A percentile compares a stretch with the other conserved stretches of the same genome.
These are phyloP conservation scores for Sthenelais limicola DNA, from an alignment of 2,888 invertebrate species.

Conservation along the genomic window DNA sequence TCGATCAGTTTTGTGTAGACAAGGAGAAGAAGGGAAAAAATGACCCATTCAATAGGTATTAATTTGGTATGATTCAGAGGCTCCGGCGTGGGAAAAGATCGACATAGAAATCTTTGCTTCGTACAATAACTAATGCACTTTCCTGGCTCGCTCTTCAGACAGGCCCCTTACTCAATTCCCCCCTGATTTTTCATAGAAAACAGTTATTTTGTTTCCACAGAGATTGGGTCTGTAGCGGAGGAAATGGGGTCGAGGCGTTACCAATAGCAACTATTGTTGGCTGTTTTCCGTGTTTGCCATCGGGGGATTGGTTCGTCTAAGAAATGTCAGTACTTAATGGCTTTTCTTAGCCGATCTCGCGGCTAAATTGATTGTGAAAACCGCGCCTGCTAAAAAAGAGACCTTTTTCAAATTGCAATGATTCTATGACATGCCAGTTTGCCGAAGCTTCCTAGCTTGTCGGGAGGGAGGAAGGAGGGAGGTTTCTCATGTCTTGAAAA, in stretches of 20 bases:
- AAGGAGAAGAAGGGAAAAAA: conserved; percentile 16
- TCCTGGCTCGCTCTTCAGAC: neutral
- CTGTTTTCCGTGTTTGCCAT: neutral
- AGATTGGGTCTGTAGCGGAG: conserved; percentile 12
- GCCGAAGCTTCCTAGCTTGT: no score
- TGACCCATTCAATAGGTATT: conserved; percentile 23
- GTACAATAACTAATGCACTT: conserved; percentile 1
- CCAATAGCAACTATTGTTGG: conserved; percentile 12
- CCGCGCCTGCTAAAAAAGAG: neutral
- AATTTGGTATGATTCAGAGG: conserved; percentile 19
- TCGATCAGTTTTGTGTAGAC: neutral
- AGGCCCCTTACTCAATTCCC: neutral
- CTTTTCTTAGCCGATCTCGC: neutral
- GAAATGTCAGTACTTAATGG: neutral
- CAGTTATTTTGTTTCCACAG: conserved; percentile 23
- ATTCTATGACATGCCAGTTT: conserved; percentile 6
- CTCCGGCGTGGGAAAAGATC: neutral
- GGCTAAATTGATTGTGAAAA: neutral
- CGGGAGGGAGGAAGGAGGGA: no score
- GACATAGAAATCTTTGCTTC: neutral
- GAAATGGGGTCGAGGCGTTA: conserved; percentile 8
- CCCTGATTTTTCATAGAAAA: conserved; percentile 22
- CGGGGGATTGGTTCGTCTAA: conserved; percentile 12
- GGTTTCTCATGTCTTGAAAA: no score
- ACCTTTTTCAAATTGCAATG: conserved; percentile 15